Conservation (phyloP, 2,113 vertebrate species). For the Xiphias gladius region DNA sequence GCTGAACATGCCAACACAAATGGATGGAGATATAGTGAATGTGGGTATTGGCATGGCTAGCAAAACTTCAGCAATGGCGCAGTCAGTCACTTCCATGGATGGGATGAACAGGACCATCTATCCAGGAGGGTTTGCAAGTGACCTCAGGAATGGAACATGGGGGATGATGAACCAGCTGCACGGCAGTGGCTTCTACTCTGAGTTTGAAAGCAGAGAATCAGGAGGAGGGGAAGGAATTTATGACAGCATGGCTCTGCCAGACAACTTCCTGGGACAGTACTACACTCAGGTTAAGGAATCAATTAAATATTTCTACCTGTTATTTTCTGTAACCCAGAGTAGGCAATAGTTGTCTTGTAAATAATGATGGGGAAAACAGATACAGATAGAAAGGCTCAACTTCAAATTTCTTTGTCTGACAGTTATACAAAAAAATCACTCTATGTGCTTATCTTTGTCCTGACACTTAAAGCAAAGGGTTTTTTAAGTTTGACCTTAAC, state of each 20-base stretch:
- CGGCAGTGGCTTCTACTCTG: background rate
- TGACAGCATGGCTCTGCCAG: conserved; percentile 73
- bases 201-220: conserved; percentile 26
- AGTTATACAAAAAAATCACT: background rate
- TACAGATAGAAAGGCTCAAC: background rate
- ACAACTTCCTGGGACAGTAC: conserved; percentile 69
- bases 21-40: background rate
- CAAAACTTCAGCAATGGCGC: background rate
- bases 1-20: conserved; percentile 2
- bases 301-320: background rate
- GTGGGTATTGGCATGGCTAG: background rate
- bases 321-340: background rate
- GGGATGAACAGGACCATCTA: background rate
- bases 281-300: conserved; percentile 76
- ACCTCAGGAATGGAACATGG: background rate
- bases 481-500: too few relatives aligned
- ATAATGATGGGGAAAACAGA: background rate
- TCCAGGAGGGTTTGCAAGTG: conserved; percentile 18
- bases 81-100: conserved; percentile 34
- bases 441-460: background rate
- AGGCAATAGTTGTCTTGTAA: background rate
- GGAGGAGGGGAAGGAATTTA: conserved; percentile 26
- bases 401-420: background rate
- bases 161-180: background rate
- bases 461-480: background rate